Base-by-base conservation (phyloP, 53 echinoderm and acorn worm genomes). In the Zoroaster sp. region DNA sequence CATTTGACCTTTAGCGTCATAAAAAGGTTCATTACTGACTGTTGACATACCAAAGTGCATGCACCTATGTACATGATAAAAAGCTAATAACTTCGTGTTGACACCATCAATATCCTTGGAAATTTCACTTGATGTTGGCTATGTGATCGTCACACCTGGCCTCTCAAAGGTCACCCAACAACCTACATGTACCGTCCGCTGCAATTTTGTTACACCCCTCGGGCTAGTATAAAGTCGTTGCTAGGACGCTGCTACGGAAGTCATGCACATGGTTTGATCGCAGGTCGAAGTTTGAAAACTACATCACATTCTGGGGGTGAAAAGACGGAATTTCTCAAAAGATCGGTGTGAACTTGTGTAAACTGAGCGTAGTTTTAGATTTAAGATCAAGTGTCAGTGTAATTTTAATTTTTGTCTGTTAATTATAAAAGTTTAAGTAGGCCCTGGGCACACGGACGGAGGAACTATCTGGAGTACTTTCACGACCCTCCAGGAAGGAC, bases 171-270 rank as follows among this genome's bases (percentile, higher is more conserved):
- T 23, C 41, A 36, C 21, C 28, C 4, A 59, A n/a, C n/a, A n/a
- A n/a, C n/a, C n/a, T n/a, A n/a, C n/a, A n/a, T n/a, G n/a, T n/a
- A n/a, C n/a, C n/a, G n/a, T n/a, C n/a, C n/a, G n/a, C 63, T 11
- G 63, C 63, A 25, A 59, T 25, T 59, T 59, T 28, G 63, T 59
- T 59, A 59, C 63, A 59, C 63, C 63, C n/a, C 25, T 28, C 10
- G 2, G 63, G 59, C 23, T 23, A n/a, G 75, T 14, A 77, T 78
- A 14, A 10, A 44, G 25, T 54, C 88, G 38, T 45, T 66, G 18
- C 68, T 77, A 68, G 88, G 88, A 69, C 88, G 77, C 46, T 67
- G 49, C 8, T 67, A 77, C 72, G 88, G 77, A 46, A 34, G 53
- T 14, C 28, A 77, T 88, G 36, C 17, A 7, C 35, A 5, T 88